Base-by-base conservation (phyloP, 2,888 invertebrate genomes). In the Rhagonycha lutea region DNA sequence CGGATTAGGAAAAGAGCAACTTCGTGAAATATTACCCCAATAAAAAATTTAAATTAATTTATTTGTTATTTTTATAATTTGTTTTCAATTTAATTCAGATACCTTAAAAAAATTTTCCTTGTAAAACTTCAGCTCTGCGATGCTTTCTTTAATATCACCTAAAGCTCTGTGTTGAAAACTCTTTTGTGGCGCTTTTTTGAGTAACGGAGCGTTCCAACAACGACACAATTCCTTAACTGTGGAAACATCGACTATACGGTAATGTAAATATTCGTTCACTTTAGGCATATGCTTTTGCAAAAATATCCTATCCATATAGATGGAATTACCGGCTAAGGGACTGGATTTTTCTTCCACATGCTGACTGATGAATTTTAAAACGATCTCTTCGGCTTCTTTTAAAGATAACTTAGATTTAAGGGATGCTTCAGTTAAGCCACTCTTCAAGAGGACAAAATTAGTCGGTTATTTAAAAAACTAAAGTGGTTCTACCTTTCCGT, bases 191-290 rank as follows among this genome's bases (percentile, higher is more conserved):
- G 89, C 88, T n/a, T 83, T 84, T 12, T 89, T 86, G 81, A 87
- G 91, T 10, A 92, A 86, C 14, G 90, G 88, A 3, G 91, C 91
- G 86, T 93, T 92, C 98, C 98, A 98, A 14, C 95, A 87, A 80
- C 90, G 91, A 11, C 90, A 92, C 71, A 98, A 86, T 87, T 98
- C 98, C 86, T 98, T 98, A 14, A 99, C 88, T 0, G 95, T 92
- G 47, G 95, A 96, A 2, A 98, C 97, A 89, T 99, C 99, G 79
- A 99, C 92, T 65, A 96, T 94, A 82, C 98, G 91, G 87, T 98
- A 98, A 86, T 98, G 97, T 80, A 98, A 88, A 86, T 96, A 95
- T 0, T 91, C 85, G 84, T 94, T 86, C 7, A 98, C 88, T 63
- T 81, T 89, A 0, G 97, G 97, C 95, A 98, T 96, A 84, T 94